Evolutionary conservation across 2,888 invertebrate genomes (phyloP).

Genomic region (Auanema freiburgensis): DNA sequence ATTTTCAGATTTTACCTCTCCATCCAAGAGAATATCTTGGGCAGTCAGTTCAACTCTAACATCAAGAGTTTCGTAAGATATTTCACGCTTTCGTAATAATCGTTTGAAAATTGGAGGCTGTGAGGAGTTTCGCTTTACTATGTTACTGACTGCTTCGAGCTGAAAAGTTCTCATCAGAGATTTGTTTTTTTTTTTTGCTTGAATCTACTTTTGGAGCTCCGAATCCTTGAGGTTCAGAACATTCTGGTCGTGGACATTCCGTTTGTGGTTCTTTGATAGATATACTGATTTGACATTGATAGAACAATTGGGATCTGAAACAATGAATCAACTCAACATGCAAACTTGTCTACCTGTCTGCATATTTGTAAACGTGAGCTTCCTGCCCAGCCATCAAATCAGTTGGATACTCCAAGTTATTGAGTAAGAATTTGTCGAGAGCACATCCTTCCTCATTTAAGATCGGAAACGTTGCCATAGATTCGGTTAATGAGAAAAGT

Average conservation of each 20-base stretch:
- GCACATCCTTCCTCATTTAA: constrained; percentile 51
- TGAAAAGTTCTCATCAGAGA: constrained; percentile 14
- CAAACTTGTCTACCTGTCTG: constrained; percentile 30
- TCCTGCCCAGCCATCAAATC: constrained; percentile 58
- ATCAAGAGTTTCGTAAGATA: background rate
- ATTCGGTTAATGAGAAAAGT: background rate
- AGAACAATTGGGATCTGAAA: constrained; percentile 48
- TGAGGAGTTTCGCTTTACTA: background rate
- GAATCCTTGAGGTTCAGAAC: constrained; percentile 58
- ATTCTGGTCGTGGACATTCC: constrained; percentile 58
- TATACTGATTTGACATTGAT: constrained; percentile 59
- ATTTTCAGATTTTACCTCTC: no score
- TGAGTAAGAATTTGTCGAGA: constrained; percentile 53
- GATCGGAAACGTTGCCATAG: constrained; percentile 17
- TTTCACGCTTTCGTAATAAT: background rate
- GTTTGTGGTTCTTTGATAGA: constrained; percentile 57
- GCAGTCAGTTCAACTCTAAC: background rate
- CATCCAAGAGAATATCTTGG: background rate
- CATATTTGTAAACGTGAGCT: constrained; percentile 61
- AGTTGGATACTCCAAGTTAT: constrained; percentile 58
- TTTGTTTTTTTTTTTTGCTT: constrained; percentile 12
- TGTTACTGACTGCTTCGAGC: background rate
- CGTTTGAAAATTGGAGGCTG: background rate
- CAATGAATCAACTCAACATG: background rate
- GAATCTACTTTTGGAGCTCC: constrained; percentile 42